Evolutionary conservation across 2,797 vertebrate species (phyloP).

Genomic region (Diglossa cyanea): DNA sequence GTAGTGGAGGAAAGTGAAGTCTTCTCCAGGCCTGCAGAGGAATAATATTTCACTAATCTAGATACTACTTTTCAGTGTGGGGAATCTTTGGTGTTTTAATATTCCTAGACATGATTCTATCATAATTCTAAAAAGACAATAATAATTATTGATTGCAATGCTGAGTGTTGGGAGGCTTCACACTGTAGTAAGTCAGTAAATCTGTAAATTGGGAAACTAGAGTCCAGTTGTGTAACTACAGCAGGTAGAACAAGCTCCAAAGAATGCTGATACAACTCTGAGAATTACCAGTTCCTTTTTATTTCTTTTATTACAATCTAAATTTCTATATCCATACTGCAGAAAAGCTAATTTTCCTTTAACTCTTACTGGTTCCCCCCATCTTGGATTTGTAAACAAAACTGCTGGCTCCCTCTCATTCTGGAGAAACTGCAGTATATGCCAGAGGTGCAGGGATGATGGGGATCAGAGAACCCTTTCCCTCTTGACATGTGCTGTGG

Average conservation of each 20-base stretch:
- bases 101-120: not conserved
- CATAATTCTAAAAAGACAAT: not conserved
- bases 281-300: not conserved
- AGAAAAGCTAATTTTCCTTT: not conserved
- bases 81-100: not conserved
- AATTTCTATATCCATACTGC: not conserved
- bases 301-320: not conserved
- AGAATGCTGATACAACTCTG: not conserved
- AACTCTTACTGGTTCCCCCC: not conserved
- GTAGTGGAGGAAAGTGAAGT: not conserved
- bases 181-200: not conserved
- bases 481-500: not conserved
- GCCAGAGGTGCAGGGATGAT: not conserved
- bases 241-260: not conserved
- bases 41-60: not conserved
- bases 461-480: not conserved
- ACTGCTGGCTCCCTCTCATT: not conserved
- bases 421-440: not conserved
- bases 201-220: not conserved
- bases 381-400: not conserved
- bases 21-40: not conserved
- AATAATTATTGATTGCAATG: not conserved
- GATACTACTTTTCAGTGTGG: not conserved
- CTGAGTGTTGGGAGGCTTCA: not conserved
- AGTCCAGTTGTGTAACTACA: not conserved